Conservation (phyloP, 2,797 vertebrate species). For the Scolopax rusticola region DNA sequence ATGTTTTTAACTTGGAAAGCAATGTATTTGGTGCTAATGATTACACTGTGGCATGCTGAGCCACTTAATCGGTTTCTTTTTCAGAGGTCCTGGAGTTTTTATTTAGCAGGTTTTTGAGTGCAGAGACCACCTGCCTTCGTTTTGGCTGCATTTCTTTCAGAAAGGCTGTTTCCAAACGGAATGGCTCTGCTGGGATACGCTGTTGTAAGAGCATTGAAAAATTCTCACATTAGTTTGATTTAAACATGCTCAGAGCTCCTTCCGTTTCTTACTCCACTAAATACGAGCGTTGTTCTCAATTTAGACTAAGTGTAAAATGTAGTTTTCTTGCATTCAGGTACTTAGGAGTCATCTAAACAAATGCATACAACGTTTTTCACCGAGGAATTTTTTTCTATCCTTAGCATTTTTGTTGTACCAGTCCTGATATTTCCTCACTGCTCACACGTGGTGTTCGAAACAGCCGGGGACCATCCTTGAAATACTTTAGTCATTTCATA, state of each 20-base stretch:
- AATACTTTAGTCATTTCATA: not conserved
- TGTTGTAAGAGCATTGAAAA: not conserved
- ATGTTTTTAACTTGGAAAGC: not conserved
- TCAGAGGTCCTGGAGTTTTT: not conserved
- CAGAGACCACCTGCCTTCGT: not conserved
- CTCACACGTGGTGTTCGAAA: not conserved
- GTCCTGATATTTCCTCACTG: not conserved
- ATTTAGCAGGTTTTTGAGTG: not conserved
- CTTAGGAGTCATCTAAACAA: not conserved
- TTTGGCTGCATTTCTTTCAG: not conserved
- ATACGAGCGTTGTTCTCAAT: not conserved
- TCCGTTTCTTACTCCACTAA: not conserved
- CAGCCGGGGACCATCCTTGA: not conserved
- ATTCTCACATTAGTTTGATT: constrained; percentile 1
- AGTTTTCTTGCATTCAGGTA: not conserved
- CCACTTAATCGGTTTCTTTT: not conserved
- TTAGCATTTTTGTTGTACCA: not conserved
- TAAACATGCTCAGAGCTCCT: not conserved
- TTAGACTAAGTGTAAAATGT: not conserved
- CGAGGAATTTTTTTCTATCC: not conserved
- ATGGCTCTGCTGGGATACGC: not conserved
- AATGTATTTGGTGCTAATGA: not conserved
- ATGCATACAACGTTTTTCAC: not conserved
- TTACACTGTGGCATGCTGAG: not conserved
- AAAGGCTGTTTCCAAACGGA: not conserved